Conservation (phyloP, 1,140 invertebrate genomes). For the Thaumatotibia leucotreta region DNA sequence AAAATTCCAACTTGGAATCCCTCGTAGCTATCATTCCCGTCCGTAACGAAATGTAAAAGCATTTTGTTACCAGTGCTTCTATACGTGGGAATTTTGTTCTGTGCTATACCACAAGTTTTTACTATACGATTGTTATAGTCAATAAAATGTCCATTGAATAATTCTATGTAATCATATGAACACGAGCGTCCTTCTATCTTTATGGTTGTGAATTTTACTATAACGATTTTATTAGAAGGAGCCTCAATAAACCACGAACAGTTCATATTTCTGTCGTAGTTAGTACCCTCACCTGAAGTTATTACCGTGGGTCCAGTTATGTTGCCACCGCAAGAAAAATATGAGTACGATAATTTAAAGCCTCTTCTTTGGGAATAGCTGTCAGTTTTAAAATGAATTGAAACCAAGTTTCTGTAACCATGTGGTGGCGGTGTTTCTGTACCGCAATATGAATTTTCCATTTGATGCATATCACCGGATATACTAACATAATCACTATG, state of each 20-base stretch:
- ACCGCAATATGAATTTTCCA: slow-evolving; percentile 42
- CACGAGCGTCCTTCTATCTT: slow-evolving; percentile 72
- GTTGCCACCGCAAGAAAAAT: slow-evolving; percentile 74
- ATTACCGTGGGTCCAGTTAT: slow-evolving; percentile 64
- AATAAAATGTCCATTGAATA: slow-evolving; percentile 78
- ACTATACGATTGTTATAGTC: slow-evolving; percentile 70
- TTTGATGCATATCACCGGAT: slow-evolving; percentile 25
- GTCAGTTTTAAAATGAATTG: slow-evolving; percentile 63
- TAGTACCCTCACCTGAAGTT: slow-evolving; percentile 34
- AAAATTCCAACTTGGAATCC: slow-evolving; percentile 79
- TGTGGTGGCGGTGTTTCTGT: slow-evolving; percentile 35
- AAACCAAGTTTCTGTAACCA: slow-evolving; percentile 27
- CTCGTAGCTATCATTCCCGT: slow-evolving; percentile 47
- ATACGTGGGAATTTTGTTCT: slow-evolving; percentile 71
- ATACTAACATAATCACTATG: slow-evolving; percentile 56
- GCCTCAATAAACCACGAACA: slow-evolving; percentile 90
- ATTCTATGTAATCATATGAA: slow-evolving; percentile 76
- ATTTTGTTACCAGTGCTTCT: slow-evolving; percentile 77
- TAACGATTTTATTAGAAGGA: slow-evolving; percentile 80
- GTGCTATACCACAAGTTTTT: slow-evolving; percentile 81
- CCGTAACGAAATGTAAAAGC: slow-evolving; percentile 77
- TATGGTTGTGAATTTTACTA: slow-evolving; percentile 80
- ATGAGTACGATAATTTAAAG: slow-evolving; percentile 74
- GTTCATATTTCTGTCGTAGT: slow-evolving; percentile 75
- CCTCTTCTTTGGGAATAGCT: slow-evolving; percentile 63